Percentiles rank a stretch among this genome's conserved stretches.
These are phyloP conservation scores for Corythornis madagascariensis DNA, from an alignment of 2,113 vertebrate species.

Conservation along the genomic window DNA sequence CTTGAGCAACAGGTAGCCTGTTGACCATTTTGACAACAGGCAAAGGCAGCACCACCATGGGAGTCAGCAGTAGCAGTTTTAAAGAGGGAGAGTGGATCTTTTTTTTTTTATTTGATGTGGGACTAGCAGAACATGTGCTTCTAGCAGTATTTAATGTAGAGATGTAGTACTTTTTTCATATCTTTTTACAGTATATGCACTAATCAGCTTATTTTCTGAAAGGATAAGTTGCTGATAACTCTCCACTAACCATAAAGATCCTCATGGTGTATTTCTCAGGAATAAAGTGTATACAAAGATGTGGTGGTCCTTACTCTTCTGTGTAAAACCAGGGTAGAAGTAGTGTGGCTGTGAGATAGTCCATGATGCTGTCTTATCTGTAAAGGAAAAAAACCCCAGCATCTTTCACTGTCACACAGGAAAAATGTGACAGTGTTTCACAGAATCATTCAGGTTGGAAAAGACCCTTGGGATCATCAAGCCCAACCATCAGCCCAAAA, in stretches of 20 bases:
- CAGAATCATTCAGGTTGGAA: too few species aligned
- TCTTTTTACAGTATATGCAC: not conserved
- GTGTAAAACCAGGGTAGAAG: not conserved
- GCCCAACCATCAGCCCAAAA: too few species aligned
- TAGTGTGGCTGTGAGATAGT: not conserved
- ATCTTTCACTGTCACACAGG: not conserved
- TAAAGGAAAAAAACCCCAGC: not conserved
- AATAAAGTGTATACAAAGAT: not conserved
- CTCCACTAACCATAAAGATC: not conserved
- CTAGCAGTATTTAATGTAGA: not conserved
- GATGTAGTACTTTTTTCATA: not conserved
- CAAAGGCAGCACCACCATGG: not conserved
- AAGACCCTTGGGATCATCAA: too few species aligned
- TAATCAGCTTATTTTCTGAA: not conserved
- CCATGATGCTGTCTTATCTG: not conserved
- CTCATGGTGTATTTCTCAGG: not conserved
- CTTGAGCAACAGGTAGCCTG: rapidly evolving
- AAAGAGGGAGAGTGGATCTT: not conserved
- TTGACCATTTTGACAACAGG: not conserved
- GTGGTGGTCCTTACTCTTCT: not conserved
- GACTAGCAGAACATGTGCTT: not conserved
- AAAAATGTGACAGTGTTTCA: not conserved
- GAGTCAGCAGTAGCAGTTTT: not conserved
- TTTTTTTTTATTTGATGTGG: not conserved
- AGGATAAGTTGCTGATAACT: rapidly evolving